Base-by-base conservation (phyloP, 2,888 invertebrate species). In the Laspeyria flexula region DNA sequence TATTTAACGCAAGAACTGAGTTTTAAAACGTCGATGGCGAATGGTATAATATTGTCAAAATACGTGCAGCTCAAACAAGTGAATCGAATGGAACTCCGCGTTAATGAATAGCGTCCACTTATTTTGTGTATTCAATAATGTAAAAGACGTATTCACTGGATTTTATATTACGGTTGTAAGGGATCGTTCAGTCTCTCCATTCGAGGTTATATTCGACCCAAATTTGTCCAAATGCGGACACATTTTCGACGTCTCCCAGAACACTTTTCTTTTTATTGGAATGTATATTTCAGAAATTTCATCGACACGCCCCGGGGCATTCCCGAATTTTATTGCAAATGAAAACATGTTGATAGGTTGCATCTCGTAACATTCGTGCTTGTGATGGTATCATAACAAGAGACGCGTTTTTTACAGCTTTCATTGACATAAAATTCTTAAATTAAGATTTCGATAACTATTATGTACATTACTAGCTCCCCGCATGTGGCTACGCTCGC, bases 141-240 rank as follows among this genome's bases (percentile, higher is more conserved):
- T 75, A 73, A 79, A 53, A 79, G 61, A 73, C 71, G 74, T 75
- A 75, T 75, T 73, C 74, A 76, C 78, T 76, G 66, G 76, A 77
- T 83, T 81, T 83, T 81, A 83, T 85, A 82, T 83, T 80, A 81
- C 76, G 78, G 72, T 75, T 81, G 77, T 79, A 81, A 77, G 77
- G 73, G 80, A 80, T 74, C 83, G 79, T 83, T 83, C 79, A 80
- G 76, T 82, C 75, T 80, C 78, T 79, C 74, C 74, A 81, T 83
- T 84, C 68, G 77, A 79, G 80, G 83, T 83, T 81, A 79, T 81
- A 78, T 84, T 83, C 81, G 78, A 85, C 85, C 85, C 80, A 83
- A 86, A 85, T 85, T 85, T 86, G 81, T 85, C 80, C 81, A 79
- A 83, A 85, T 83, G 82, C 78, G 83, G 81, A 81, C 83, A 85